These are phyloP conservation scores for Hapalemur alaotrensis DNA, from an alignment of 2,797 vertebrate species.

Conservation along the genomic window DNA sequence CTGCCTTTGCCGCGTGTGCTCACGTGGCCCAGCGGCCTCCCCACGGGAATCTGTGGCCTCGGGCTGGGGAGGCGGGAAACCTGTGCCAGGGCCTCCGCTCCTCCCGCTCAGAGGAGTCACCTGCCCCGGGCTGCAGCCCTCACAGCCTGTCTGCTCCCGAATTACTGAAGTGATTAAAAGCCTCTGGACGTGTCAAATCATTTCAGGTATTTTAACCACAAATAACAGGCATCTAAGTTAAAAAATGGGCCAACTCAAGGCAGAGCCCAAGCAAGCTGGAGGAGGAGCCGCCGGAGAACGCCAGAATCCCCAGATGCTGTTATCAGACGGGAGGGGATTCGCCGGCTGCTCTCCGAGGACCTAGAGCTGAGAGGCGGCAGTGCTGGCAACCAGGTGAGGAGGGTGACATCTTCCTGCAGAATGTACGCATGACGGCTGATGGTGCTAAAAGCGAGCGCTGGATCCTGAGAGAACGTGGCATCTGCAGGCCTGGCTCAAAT, in stretches of 20 bases:
- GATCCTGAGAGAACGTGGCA: not conserved
- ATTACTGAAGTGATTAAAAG: not conserved
- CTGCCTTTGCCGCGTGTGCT: not conserved
- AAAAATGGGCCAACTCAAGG: rapidly evolving
- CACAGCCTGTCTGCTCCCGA: not conserved
- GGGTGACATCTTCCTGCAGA: not conserved
- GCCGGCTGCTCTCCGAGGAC: rapidly evolving
- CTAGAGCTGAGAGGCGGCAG: not conserved
- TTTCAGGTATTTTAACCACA: not conserved
- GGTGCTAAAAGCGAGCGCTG: not conserved
- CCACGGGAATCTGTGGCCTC: not conserved
- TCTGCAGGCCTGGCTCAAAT: not conserved
- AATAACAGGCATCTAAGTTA: not conserved
- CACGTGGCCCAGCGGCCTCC: rapidly evolving
- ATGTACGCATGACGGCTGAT: not conserved
- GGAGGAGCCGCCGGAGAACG: not conserved
- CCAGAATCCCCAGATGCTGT: not conserved
- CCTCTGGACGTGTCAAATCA: not conserved
- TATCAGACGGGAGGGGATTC: not conserved
- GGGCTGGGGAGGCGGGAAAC: not conserved
- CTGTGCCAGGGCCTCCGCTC: not conserved
- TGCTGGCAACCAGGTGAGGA: too few relatives aligned
- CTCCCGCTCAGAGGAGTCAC: not conserved
- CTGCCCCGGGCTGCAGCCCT: too few relatives aligned
- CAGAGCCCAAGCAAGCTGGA: not conserved